A percentile compares a stretch with the other conserved stretches of the same genome.
These are phyloP conservation scores for Oncopodura yosiiana DNA, from an alignment of 1,140 invertebrate species.

Conservation along the genomic window DNA sequence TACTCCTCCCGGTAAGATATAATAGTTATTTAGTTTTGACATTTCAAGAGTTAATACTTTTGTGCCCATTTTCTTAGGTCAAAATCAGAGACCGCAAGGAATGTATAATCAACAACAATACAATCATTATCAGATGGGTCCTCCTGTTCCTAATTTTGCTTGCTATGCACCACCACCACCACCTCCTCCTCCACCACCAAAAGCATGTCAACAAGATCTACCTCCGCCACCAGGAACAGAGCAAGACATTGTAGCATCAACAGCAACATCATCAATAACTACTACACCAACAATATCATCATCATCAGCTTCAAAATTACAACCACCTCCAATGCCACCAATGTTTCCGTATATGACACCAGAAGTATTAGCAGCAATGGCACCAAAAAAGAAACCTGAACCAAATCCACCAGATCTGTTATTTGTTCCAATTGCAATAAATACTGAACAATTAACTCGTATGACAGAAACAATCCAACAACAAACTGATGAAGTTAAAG, in stretches of 20 bases:
- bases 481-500: slow-evolving; percentile 5
- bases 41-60: too few species aligned
- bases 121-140: slow-evolving; percentile 1
- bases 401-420: slow-evolving; percentile 11
- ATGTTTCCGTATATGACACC: slow-evolving; percentile 21
- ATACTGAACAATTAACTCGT: slow-evolving; percentile 7
- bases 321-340: slow-evolving; percentile 24
- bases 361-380: slow-evolving; percentile 1
- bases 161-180: neutral
- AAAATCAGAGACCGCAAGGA: too few species aligned
- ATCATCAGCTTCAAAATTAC: neutral
- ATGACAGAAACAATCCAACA: slow-evolving; percentile 17
- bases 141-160: slow-evolving; percentile 3
- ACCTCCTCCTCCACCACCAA: neutral
- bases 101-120: neutral
- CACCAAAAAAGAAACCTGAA: neutral
- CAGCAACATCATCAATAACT: neutral
- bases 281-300: neutral
- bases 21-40: too few species aligned
- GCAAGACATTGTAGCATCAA: neutral
- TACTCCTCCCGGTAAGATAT: too few species aligned
- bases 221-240: neutral
- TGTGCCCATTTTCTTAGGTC: too few species aligned
- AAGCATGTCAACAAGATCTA: neutral
- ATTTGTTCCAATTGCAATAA: slow-evolving; percentile 16